A percentile compares a stretch with the other conserved stretches of the same genome.
These are phyloP conservation scores for Anhinga rufa DNA, from an alignment of 2,113 vertebrate genomes.

Conservation along the genomic window DNA sequence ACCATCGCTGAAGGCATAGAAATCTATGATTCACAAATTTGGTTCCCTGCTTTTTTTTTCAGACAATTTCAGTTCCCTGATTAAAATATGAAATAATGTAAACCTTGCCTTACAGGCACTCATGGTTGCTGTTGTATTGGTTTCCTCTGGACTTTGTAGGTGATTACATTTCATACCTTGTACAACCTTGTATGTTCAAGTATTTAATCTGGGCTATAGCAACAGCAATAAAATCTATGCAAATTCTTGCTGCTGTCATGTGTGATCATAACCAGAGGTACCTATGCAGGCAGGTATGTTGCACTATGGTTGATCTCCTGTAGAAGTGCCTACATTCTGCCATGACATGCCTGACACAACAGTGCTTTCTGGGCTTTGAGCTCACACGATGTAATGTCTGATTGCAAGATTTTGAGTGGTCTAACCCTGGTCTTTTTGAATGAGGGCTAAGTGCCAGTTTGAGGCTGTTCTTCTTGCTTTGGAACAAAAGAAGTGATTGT, in stretches of 20 bases:
- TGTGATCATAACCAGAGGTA: neutral
- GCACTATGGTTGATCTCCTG: neutral
- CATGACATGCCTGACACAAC: neutral
- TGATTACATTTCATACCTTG: neutral
- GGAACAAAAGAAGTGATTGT: neutral
- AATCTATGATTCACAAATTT: neutral
- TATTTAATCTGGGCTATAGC: neutral
- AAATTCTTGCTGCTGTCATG: neutral
- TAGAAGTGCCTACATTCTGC: neutral
- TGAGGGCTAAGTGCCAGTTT: neutral
- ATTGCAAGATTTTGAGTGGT: neutral
- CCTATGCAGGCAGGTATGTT: neutral
- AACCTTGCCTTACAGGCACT: neutral
- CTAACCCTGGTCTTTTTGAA: neutral
- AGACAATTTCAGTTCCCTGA: neutral
- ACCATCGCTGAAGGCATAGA: neutral
- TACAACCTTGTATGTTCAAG: accelerated
- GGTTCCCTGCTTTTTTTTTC: neutral
- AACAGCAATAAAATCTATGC: neutral
- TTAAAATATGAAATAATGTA: neutral
- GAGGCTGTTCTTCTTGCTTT: neutral
- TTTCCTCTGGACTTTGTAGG: neutral
- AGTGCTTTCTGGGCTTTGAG: neutral
- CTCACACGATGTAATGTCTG: neutral
- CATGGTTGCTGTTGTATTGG: neutral